Evolutionary conservation across 1,140 invertebrate genomes (phyloP).

Genomic region (Argopecten irradians): DNA sequence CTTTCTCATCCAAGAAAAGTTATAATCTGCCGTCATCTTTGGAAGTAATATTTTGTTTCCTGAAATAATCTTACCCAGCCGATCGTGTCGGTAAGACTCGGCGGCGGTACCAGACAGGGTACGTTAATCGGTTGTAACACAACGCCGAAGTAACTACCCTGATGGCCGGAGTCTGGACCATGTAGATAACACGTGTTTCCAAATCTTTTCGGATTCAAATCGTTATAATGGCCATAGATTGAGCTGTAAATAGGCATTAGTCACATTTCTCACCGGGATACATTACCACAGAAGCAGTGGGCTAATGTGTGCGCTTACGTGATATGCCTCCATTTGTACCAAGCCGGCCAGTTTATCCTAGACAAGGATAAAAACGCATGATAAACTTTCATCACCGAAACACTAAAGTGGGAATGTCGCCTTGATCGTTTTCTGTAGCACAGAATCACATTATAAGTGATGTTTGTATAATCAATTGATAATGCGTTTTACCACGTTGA

Average conservation of each 20-base stretch:
- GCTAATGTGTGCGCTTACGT: background rate
- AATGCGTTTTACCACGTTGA: background rate
- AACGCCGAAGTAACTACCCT: background rate
- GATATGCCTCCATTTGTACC: background rate
- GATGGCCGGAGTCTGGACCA: background rate
- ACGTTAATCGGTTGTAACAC: too few relatives aligned
- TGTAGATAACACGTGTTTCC: background rate
- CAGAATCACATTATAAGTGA: conserved; percentile 17
- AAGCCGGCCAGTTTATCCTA: background rate
- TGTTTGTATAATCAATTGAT: conserved; percentile 23
- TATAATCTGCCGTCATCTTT: too few relatives aligned
- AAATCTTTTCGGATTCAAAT: background rate
- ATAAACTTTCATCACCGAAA: conserved; percentile 4
- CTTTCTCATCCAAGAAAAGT: too few relatives aligned
- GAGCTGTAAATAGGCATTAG: conserved; percentile 8
- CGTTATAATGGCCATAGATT: background rate
- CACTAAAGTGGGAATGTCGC: background rate
- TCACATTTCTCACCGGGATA: background rate
- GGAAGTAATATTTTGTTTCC: too few relatives aligned
- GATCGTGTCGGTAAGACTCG: too few relatives aligned
- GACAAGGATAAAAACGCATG: background rate
- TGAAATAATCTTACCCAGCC: too few relatives aligned
- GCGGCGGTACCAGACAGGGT: too few relatives aligned
- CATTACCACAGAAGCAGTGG: background rate
- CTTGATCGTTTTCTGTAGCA: conserved; percentile 12